Evolutionary conservation across 2,113 vertebrate species (phyloP).

Genomic region (Scophthalmus maximus): DNA sequence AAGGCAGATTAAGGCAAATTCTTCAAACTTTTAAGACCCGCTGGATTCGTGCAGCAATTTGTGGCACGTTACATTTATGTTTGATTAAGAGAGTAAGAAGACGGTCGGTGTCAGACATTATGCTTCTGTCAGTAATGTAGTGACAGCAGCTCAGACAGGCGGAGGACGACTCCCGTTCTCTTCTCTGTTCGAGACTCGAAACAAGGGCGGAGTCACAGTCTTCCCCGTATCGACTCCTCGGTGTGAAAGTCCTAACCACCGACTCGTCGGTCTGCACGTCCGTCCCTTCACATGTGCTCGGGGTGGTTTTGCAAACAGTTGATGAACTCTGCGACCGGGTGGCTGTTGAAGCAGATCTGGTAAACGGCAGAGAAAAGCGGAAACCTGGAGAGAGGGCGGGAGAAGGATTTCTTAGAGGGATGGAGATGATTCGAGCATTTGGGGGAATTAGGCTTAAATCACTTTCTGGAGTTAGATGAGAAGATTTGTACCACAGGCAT

Average conservation of each 20-base stretch:
- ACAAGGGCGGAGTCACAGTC: constrained; percentile 6
- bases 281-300: constrained; percentile 85
- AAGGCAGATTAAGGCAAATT: constrained; percentile 14
- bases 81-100: constrained; percentile 18
- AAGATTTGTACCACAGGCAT: not conserved
- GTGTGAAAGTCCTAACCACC: constrained; percentile 45
- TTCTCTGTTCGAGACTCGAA: constrained; percentile 16
- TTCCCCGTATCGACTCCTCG: too few species aligned
- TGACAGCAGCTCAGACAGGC: constrained; percentile 16
- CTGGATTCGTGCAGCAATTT: not conserved
- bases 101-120: not conserved
- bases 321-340: constrained; percentile 90
- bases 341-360: constrained; percentile 90
- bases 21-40: constrained; percentile 53
- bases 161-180: not conserved
- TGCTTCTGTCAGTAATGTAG: not conserved
- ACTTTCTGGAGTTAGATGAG: not conserved
- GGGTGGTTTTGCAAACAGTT: constrained; percentile 94
- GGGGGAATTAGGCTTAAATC: too few species aligned
- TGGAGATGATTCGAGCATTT: not conserved
- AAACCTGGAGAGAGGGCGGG: constrained; percentile 85
- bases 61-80: not conserved
- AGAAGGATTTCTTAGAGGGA: not conserved
- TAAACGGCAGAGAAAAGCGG: constrained; percentile 95
- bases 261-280: not conserved